Evolutionary conservation across 2,797 vertebrate genomes (phyloP), one percentile per base, ranked within the genome.

Genomic region (Etheostoma nigrum): DNA sequence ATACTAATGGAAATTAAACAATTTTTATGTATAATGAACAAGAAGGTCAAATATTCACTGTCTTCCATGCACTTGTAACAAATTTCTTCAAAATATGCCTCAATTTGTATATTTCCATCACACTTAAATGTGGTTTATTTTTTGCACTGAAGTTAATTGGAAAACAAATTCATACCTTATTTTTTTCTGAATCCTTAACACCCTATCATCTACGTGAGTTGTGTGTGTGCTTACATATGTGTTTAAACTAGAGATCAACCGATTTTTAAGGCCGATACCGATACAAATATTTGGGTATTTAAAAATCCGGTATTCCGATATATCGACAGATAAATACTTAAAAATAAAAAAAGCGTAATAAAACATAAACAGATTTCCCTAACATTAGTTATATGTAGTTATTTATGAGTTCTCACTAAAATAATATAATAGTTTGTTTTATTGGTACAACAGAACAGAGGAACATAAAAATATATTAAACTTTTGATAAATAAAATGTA

Each of bases 21-120:
- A 9, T 60, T 48, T 80, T 15, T 58, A 48, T 59, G 36, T n/a
- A 59, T 12, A 36, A 60, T 51, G 36, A 68, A 68, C 16, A 65
- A n/a, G 2, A 45, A 4, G 23, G 18, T 55, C 49, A 27, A 21
- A 21, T 67, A 3, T 11, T 10, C 30, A 48, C 14, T 52, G 18
- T 53, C n/a, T 61, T 30, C 21, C 6, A 25, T 25, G 48, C 30
- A 44, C 14, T 54, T 53, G 27, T n/a, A 11, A 5, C 13, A 67
- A 6, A 36, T 65, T 23, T 30, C 23, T 36, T 15, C 5, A 6
- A 55, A 36, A 45, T 64, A n/a, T 44, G 14, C 40, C 15, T 21
- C 5, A 7, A 13, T 40, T 49, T 60, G 6, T 21, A 12, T 40
- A 54, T 66, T 62, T 58, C 15, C 10, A 62, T 67, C 33, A 36